phyloP scores from a whole-genome alignment of 2,113 vertebrate genomes.

The Varanus komodoensis region DNA sequence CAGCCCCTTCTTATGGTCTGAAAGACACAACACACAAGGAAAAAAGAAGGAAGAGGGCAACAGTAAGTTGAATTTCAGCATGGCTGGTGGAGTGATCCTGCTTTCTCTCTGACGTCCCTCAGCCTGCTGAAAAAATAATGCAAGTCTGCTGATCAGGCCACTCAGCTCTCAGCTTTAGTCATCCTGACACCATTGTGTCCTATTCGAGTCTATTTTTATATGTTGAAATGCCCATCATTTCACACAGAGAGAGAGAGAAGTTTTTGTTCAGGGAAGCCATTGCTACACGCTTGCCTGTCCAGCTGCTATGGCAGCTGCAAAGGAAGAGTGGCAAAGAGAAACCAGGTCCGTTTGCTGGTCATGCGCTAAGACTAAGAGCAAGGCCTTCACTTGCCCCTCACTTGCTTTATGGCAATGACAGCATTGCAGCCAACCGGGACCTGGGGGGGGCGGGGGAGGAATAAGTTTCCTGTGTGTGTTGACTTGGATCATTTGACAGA shows the following conservation, averaged over 20 bases:
- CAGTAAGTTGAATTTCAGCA: too few relatives aligned
- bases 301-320: not conserved
- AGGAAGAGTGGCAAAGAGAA: not conserved
- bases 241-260: not conserved
- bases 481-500: not conserved
- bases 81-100: too few relatives aligned
- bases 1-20: too few relatives aligned
- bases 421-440: not conserved
- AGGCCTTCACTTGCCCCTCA: not conserved
- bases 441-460: not conserved
- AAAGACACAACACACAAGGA: too few relatives aligned
- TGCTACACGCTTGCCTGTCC: not conserved
- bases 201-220: not conserved
- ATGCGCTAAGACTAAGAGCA: not conserved
- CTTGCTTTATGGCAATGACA: not conserved
- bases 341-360: not conserved
- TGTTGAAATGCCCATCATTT: not conserved
- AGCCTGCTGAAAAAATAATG: too few relatives aligned
- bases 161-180: not conserved
- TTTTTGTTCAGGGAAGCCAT: not conserved
- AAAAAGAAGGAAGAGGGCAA: too few relatives aligned
- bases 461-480: not conserved
- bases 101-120: too few relatives aligned
- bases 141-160: not conserved
- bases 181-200: not conserved